phyloP scores from a whole-genome alignment of 1,140 invertebrate species.

The Polyergus mexicanus region DNA sequence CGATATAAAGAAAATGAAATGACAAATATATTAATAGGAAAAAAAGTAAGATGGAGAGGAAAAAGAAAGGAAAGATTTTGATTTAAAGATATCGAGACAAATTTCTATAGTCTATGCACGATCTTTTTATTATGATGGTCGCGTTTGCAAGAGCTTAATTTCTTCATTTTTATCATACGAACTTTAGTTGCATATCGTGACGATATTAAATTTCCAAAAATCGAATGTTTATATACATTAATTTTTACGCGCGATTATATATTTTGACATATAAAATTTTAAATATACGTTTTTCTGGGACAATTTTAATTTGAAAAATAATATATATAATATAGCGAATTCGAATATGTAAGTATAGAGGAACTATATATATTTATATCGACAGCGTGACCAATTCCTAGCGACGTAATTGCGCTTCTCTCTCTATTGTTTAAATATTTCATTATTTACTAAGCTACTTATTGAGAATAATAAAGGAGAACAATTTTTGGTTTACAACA shows the following conservation, averaged over 20 bases:
- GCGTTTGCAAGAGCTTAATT: neutral
- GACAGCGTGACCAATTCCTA: neutral
- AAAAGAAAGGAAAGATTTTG: too few species aligned
- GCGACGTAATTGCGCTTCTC: neutral
- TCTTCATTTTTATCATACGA: neutral
- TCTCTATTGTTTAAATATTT: neutral
- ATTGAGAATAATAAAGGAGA: neutral
- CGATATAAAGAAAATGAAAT: neutral
- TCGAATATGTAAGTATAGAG: neutral
- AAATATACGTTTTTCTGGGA: neutral
- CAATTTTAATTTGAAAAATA: neutral
- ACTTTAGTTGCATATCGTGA: neutral
- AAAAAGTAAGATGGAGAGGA: neutral
- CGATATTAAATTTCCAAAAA: neutral
- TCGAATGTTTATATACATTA: slow-evolving; percentile 5
- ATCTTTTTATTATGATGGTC: neutral
- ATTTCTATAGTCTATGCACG: neutral
- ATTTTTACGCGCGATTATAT: neutral
- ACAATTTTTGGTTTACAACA: neutral
- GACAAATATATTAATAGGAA: neutral
- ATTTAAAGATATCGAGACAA: neutral
- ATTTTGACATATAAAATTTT: neutral
- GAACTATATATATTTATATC: neutral
- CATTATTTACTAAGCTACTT: neutral
- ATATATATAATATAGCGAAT: neutral